Evolutionary conservation across 2,113 vertebrate species (phyloP).

Genomic region (Meriones unguiculatus): DNA sequence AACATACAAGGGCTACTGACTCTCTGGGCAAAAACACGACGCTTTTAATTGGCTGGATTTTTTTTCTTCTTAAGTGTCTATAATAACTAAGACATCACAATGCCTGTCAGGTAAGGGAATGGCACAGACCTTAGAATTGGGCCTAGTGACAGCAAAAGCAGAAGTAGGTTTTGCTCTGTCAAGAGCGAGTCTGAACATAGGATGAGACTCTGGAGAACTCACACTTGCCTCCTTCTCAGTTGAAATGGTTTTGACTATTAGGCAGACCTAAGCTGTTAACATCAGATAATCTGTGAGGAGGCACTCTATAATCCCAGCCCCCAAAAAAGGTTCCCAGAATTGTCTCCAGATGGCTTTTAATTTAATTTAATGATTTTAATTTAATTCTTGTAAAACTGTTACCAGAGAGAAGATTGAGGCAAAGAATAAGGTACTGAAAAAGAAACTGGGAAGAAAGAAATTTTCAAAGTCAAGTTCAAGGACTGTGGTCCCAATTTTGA

Average conservation of each 20-base stretch:
- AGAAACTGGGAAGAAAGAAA: neutral
- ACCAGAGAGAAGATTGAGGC: neutral
- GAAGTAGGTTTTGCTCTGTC: neutral
- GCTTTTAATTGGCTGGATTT: neutral
- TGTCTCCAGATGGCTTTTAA: neutral
- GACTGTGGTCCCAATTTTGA: neutral
- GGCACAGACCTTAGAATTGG: neutral
- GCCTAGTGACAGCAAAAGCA: neutral
- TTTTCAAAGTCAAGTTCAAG: neutral
- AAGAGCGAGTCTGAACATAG: neutral
- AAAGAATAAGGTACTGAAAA: neutral
- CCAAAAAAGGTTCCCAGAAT: neutral
- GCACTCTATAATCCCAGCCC: neutral
- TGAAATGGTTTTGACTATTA: neutral
- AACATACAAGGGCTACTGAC: neutral
- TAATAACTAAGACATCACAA: neutral
- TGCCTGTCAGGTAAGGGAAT: neutral
- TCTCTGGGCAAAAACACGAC: neutral
- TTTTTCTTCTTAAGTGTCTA: neutral
- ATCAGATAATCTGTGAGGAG: neutral
- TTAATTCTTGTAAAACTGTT: neutral
- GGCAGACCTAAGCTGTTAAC: neutral
- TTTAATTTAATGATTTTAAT: neutral
- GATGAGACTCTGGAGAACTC: neutral
- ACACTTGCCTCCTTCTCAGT: neutral